phyloP scores from a whole-genome alignment of 2,797 vertebrate species.

The Heterohyrax brucei region DNA sequence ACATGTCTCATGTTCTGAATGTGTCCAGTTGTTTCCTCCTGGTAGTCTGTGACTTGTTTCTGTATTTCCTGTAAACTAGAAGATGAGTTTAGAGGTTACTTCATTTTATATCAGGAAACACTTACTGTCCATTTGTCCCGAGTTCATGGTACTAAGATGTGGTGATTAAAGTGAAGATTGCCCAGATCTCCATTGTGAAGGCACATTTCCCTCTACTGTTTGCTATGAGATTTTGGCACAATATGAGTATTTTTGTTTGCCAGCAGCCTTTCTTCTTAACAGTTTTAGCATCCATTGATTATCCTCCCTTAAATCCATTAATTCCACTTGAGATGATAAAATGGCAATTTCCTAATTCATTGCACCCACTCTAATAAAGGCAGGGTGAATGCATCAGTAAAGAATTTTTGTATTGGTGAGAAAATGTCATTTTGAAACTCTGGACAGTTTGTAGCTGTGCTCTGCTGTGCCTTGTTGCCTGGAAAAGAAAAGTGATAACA shows the following conservation, averaged over 20 bases:
- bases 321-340: background rate
- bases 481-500: background rate
- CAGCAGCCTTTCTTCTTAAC: background rate
- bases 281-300: background rate
- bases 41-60: background rate
- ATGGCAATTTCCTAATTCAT: constrained; percentile 12
- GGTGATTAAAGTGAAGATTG: background rate
- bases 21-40: background rate
- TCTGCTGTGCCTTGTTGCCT: rapidly evolving
- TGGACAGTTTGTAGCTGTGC: background rate
- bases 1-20: background rate
- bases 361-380: background rate
- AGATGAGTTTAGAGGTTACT: background rate
- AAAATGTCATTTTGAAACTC: background rate
- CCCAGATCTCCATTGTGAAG: background rate
- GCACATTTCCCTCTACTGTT: background rate
- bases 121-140: background rate
- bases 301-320: background rate
- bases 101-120: background rate
- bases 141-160: background rate
- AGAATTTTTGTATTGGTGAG: background rate
- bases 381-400: background rate
- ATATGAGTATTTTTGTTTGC: background rate
- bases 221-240: background rate
- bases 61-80: background rate